phyloP scores from a whole-genome alignment of 2,888 invertebrate species.

The Lithophane leautieri region DNA sequence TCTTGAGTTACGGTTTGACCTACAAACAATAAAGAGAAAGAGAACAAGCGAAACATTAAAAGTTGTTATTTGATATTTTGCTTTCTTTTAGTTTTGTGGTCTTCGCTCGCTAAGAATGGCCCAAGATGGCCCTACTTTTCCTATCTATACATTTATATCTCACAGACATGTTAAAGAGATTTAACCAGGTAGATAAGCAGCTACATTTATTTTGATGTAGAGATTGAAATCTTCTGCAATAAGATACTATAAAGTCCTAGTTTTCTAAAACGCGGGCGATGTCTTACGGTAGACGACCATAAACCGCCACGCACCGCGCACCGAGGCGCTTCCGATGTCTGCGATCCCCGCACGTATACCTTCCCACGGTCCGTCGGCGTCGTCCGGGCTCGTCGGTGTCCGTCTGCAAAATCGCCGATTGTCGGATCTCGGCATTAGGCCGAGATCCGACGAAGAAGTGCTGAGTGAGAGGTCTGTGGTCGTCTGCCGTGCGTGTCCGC shows the following conservation, averaged over 20 bases:
- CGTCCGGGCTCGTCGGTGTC: no score
- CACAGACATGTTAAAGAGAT: not conserved
- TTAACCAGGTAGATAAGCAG: not conserved
- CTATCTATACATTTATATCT: not conserved
- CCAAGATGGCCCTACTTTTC: not conserved
- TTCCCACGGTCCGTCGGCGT: no score
- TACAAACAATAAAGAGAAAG: conserved; percentile 33
- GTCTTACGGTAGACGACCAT: no score
- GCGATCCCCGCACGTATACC: no score
- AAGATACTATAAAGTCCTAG: not conserved
- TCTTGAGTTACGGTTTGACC: conserved; percentile 39
- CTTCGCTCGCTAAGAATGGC: not conserved
- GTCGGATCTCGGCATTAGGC: no score
- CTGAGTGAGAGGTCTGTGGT: no score
- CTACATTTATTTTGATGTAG: not conserved
- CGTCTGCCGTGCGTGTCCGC: no score
- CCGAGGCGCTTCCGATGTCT: no score
- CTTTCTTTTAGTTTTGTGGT: conserved; percentile 9
- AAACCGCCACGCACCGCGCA: no score
- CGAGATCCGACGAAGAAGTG: no score
- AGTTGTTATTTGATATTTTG: conserved; percentile 35
- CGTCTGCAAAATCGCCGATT: no score
- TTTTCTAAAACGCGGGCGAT: not conserved
- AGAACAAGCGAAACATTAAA: conserved; percentile 33
- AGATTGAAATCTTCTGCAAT: not conserved